Evolutionary conservation across 2,888 invertebrate genomes (phyloP), one percentile per base, ranked within the genome.

Genomic region (Gymnosoma rotundatum): DNA sequence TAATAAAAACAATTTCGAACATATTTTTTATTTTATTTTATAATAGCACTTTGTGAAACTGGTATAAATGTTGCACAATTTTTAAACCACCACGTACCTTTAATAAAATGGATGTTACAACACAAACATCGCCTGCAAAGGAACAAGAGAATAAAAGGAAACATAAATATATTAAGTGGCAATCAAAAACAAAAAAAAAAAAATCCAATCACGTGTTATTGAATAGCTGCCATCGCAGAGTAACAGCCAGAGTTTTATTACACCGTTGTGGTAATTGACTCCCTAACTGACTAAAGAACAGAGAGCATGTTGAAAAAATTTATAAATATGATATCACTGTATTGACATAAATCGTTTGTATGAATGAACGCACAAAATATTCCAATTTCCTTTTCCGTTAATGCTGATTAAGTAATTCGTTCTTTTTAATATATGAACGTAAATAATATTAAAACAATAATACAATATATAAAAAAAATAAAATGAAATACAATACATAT

Each of bases 361-460:
- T 73, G 80, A 69, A 80, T 78, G 72, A 5, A 32, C 32, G 25
- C 25, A 25, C 72, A 64, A 78, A 78, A 83, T 82, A 76, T 74
- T 83, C 79, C 86, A 83, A 86, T 84, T 84, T 86, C 86, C 86
- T 82, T 74, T 86, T 84, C 86, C 86, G 80, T 73, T 73, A 76
- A 80, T 76, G 83, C 83, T 80, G 83, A 83, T 83, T 83, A 83
- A 83, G 83, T 83, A 76, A 80, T 80, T 83, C 80, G 80, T 73
- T 80, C 78, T 80, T 83, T 80, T 72, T 73, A 67, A 73, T 80
- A 69, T 63, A 78, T 48, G 45, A 80, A 56, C 42, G 72, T 76
- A 50, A 69, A 48, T 61, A 70, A 16, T 16, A 63, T 54, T 52
- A 14, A 42, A 32, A 16, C 64, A 56, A 64, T 58, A 63, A 50